Percentiles rank a stretch among this genome's conserved stretches.
phyloP scores from a whole-genome alignment of 2,113 vertebrate species.

The Notarius quadriscutis region DNA sequence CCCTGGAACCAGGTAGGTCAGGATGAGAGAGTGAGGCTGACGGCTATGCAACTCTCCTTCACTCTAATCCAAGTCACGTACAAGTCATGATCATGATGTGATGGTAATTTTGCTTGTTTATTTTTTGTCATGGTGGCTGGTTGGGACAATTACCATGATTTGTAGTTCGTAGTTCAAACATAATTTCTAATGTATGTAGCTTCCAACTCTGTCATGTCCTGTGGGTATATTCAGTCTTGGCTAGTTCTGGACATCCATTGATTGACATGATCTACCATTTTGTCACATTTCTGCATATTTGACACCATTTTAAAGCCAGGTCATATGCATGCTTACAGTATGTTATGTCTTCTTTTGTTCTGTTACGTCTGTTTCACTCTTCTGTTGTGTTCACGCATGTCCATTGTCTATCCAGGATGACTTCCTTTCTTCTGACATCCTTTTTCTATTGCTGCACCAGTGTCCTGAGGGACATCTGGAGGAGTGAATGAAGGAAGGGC shows the following conservation, averaged over 20 bases:
- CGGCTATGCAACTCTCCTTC: too few relatives aligned
- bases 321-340: background rate
- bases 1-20: too few relatives aligned
- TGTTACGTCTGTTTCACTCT: background rate
- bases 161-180: too few relatives aligned
- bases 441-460: background rate
- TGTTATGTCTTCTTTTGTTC: background rate
- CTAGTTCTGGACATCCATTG: background rate
- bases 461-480: slow-evolving; percentile 1
- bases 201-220: too few relatives aligned
- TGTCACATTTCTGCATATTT: background rate
- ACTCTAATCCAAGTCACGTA: too few relatives aligned
- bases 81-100: too few relatives aligned
- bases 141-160: background rate
- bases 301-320: background rate
- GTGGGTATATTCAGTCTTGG: background rate
- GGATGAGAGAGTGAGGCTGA: too few relatives aligned
- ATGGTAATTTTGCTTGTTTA: background rate
- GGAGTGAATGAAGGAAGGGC: background rate
- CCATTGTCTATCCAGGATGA: background rate
- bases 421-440: slow-evolving; percentile 25
- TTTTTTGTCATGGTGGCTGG: background rate
- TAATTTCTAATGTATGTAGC: too few relatives aligned
- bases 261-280: background rate
- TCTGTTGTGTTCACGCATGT: background rate